Evolutionary conservation across 2,113 vertebrate genomes (phyloP).

Genomic region (Poeciliopsis turrubarensis): DNA sequence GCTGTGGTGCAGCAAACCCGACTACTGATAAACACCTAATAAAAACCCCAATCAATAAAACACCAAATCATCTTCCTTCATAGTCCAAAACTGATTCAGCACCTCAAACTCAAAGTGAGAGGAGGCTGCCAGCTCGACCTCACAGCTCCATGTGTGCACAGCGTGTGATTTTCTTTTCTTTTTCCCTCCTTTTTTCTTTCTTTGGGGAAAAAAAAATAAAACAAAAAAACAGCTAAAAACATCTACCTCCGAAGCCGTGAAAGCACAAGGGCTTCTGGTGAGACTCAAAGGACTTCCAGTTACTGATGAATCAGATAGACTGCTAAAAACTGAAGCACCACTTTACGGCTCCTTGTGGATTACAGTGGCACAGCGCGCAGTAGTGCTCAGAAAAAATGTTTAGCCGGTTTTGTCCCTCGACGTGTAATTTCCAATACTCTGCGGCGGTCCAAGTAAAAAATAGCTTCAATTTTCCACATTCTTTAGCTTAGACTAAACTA

Average conservation of each 20-base stretch:
- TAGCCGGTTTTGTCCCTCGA: slow-evolving; percentile 57
- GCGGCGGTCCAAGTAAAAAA: slow-evolving; percentile 61
- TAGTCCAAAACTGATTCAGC: slow-evolving; percentile 31
- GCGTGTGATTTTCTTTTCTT: background rate
- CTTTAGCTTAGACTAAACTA: slow-evolving; percentile 57
- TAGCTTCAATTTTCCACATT: slow-evolving; percentile 62
- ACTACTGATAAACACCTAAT: background rate
- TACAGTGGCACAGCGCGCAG: slow-evolving; percentile 38
- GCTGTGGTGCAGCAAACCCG: background rate
- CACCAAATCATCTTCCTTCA: background rate
- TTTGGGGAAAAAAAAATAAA: background rate
- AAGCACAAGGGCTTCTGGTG: slow-evolving; percentile 40
- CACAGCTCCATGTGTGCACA: slow-evolving; percentile 9
- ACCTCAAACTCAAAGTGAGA: slow-evolving; percentile 7
- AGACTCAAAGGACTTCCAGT: slow-evolving; percentile 55
- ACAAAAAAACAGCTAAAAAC: slow-evolving; percentile 35
- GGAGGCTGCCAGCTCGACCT: slow-evolving; percentile 4
- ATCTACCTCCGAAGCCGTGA: slow-evolving; percentile 15
- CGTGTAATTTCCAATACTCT: slow-evolving; percentile 65
- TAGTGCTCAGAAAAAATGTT: slow-evolving; percentile 53
- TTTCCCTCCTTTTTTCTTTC: background rate
- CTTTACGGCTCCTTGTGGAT: slow-evolving; percentile 59
- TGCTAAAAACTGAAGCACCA: slow-evolving; percentile 54
- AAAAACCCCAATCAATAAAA: background rate
- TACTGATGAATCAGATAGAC: slow-evolving; percentile 59